A percentile compares a stretch with the other conserved stretches of the same genome.
phyloP scores from a whole-genome alignment of 1,140 invertebrate species.

The Zaprionus vittiger region DNA sequence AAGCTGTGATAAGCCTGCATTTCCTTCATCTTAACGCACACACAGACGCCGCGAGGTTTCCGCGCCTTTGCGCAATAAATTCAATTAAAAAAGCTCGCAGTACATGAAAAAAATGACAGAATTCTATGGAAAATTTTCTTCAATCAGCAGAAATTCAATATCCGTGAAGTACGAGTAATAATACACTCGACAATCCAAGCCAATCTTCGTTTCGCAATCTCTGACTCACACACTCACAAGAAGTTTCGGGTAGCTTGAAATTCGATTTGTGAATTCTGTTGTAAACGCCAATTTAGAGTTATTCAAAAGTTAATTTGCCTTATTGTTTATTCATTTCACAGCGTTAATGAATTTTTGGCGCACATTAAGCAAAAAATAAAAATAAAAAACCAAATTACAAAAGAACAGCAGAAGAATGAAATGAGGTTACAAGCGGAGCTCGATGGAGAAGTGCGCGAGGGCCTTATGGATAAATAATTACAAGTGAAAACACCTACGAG shows the following conservation, averaged over 20 bases:
- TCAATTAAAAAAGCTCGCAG: constrained; percentile 33
- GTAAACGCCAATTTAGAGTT: constrained; percentile 40
- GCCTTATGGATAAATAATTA: constrained; percentile 78
- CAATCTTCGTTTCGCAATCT: constrained; percentile 13
- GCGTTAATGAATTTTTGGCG: constrained; percentile 44
- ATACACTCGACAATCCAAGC: constrained; percentile 21
- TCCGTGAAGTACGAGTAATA: constrained; percentile 9
- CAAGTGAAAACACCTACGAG: constrained; percentile 77
- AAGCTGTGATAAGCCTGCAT: constrained; percentile 35
- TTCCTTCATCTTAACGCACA: constrained; percentile 31
- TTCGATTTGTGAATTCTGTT: constrained; percentile 8
- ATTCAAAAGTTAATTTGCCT: constrained; percentile 74
- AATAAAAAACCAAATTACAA: constrained; percentile 3
- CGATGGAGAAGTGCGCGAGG: constrained; percentile 30
- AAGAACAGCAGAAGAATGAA: constrained; percentile 20
- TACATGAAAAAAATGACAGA: constrained; percentile 6
- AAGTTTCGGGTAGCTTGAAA: neutral
- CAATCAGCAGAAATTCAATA: constrained; percentile 48
- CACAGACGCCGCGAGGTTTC: neutral
- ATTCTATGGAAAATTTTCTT: constrained; percentile 30
- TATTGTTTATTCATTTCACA: constrained; percentile 72
- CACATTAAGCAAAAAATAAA: constrained; percentile 11
- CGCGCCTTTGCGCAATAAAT: constrained; percentile 35
- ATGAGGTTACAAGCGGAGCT: constrained; percentile 51
- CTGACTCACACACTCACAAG: constrained; percentile 19